Evolutionary conservation across 2,797 vertebrate species (phyloP).

Genomic region (Chrysocyon brachyurus): DNA sequence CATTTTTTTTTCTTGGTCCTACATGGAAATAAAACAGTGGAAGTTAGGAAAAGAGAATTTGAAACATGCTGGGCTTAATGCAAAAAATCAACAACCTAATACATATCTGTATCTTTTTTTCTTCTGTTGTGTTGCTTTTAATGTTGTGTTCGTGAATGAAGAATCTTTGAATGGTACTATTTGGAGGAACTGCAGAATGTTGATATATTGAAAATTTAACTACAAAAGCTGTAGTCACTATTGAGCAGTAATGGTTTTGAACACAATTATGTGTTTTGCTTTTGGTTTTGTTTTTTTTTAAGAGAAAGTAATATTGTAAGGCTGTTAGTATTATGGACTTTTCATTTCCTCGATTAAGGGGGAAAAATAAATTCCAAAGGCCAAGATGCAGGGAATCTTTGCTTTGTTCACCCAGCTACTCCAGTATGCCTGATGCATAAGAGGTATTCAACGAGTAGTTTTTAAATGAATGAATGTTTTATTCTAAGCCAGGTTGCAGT

Average conservation of each 20-base stretch:
- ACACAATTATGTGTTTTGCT: not conserved
- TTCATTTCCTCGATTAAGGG: not conserved
- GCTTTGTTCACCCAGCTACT: not conserved
- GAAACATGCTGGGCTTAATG: not conserved
- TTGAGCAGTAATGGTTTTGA: not conserved
- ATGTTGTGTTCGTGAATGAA: not conserved
- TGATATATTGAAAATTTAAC: not conserved
- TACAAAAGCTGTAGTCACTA: not conserved
- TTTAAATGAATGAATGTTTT: not conserved
- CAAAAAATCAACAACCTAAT: not conserved
- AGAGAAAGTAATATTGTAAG: not conserved
- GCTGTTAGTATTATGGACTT: not conserved
- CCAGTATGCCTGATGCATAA: not conserved
- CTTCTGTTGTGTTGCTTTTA: not conserved
- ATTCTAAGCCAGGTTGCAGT: not conserved
- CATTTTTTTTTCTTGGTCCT: not conserved
- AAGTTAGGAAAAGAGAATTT: conserved; percentile 44
- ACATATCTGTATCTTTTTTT: not conserved
- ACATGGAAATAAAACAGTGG: not conserved
- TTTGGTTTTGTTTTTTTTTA: not conserved
- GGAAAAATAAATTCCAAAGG: not conserved
- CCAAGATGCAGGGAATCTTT: not conserved
- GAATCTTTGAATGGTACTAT: not conserved
- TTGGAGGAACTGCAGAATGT: not conserved
- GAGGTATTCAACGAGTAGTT: not conserved